Evolutionary conservation across 2,888 invertebrate genomes (phyloP), one percentile per base, ranked within the genome.

Genomic region (Chymomyza procnemis): DNA sequence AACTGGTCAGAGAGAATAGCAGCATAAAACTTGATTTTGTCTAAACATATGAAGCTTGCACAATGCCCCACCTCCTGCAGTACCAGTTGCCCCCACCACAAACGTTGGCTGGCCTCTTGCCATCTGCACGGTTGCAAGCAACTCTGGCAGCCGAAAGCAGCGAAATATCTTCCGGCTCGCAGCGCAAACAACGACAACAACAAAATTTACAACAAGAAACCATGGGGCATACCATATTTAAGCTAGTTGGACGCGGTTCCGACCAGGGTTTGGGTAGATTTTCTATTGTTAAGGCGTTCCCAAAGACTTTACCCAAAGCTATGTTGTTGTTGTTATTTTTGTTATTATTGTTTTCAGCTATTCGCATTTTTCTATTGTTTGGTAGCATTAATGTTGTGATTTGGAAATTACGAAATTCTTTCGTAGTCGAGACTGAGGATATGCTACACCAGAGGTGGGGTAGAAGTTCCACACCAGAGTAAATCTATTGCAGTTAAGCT

Each of bases 381-480:
- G 56, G 56, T 26, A 56, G 56, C 56, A 14, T 56, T 56, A 56
- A 64, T 57, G 66, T 66, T 72, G 69, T 75, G 75, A 69, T 75
- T 69, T 60, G 19, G 65, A 78, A 78, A 78, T 76, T 76, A 78
- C 79, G 79, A 78, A 76, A 76, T 76, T 78, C 76, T 68, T 59
- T 41, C 48, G 66, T 21, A 22, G 30, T 54, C 54, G 19, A 14
- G 22, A 21, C 54, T 21, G 9, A n/a, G n/a, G 50, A n/a, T n/a
- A 8, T 19, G 19, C 50, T 50, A 1, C 2, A 18, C 19, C 2
- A 18, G 6, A 6, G 50, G 50, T 54, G 54, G 54, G 14, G 54
- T 26, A 6, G n/a, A n/a, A n/a, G n/a, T n/a, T n/a, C 50, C 16
- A 26, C 6, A 26, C 6, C 16, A 16, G 19, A 50, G 9, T 14